Percentiles rank a stretch among this genome's conserved stretches.
Evolutionary conservation across 2,888 invertebrate species (phyloP).

Genomic region (Drosophila formosana): DNA sequence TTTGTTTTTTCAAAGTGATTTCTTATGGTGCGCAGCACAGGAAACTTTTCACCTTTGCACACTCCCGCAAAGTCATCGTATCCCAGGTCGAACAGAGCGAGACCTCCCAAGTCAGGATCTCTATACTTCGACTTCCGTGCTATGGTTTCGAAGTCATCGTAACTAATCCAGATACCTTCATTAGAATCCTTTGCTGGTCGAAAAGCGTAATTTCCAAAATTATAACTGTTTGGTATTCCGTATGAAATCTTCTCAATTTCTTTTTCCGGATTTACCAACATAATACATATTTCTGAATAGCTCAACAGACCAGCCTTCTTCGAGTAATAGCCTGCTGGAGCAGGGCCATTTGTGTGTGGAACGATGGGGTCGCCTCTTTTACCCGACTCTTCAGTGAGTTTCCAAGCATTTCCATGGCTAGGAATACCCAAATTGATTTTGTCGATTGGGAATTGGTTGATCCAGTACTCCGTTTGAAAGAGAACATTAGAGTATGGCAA

Average conservation of each 20-base stretch:
- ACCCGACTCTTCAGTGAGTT: conserved; percentile 88
- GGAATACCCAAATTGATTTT: neutral
- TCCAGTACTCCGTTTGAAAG: neutral
- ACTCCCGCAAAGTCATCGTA: conserved; percentile 93
- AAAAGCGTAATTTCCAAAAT: conserved; percentile 91
- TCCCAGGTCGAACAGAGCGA: conserved; percentile 91
- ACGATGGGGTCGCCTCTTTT: conserved; percentile 92
- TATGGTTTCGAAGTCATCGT: conserved; percentile 92
- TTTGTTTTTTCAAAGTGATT: conserved; percentile 60
- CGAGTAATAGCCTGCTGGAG: conserved; percentile 90
- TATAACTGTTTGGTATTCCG: conserved; percentile 90
- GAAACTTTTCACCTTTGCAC: conserved; percentile 92
- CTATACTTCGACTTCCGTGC: conserved; percentile 91
- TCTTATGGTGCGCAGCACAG: conserved; percentile 89
- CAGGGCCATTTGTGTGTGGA: conserved; percentile 89
- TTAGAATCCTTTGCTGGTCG: conserved; percentile 89
- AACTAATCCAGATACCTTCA: conserved; percentile 92
- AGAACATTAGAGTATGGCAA: conserved; percentile 86
- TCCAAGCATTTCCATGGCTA: neutral
- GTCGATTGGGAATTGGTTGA: neutral
- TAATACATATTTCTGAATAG: conserved; percentile 92
- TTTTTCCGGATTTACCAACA: conserved; percentile 88
- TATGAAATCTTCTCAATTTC: conserved; percentile 88
- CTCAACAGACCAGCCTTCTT: conserved; percentile 90
- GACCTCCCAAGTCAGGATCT: conserved; percentile 91